Conservation (phyloP, 2,113 vertebrate species). For the Bothrops jararaca region DNA sequence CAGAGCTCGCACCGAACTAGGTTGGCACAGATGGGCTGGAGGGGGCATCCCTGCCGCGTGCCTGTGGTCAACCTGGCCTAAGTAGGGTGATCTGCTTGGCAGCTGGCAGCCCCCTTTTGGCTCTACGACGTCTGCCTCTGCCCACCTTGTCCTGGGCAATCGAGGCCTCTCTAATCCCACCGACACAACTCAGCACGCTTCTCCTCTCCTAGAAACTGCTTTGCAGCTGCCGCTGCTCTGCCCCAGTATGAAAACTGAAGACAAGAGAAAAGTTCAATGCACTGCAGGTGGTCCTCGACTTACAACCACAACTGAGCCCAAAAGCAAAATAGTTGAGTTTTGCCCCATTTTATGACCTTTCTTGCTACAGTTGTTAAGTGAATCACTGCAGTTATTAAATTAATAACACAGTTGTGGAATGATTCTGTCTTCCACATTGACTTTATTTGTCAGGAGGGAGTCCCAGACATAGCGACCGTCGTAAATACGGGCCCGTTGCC, state of each 20-base stretch:
- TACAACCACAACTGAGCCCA: neutral
- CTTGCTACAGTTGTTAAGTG: too few relatives aligned
- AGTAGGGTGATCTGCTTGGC: neutral
- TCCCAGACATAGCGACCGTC: accelerated
- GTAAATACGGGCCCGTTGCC: too few relatives aligned
- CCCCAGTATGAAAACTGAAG: neutral
- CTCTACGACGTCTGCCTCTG: neutral
- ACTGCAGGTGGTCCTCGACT: neutral
- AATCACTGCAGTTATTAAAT: too few relatives aligned
- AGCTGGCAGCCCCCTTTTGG: neutral
- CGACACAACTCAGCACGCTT: neutral
- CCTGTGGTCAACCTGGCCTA: neutral
- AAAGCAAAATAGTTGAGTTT: neutral
- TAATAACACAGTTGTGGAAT: too few relatives aligned
- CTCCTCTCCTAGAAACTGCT: neutral
- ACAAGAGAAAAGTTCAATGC: neutral
- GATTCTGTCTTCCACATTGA: too few relatives aligned
- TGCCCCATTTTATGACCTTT: neutral
- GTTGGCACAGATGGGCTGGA: neutral
- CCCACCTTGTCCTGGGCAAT: neutral
- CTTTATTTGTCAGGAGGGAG: too few relatives aligned
- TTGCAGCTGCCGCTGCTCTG: neutral
- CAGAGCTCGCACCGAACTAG: neutral
- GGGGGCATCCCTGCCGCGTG: neutral
- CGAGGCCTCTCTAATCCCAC: neutral